Percentiles rank a stretch among this genome's conserved stretches.
phyloP scores from a whole-genome alignment of 2,888 invertebrate genomes.

The Folsomia candida region DNA sequence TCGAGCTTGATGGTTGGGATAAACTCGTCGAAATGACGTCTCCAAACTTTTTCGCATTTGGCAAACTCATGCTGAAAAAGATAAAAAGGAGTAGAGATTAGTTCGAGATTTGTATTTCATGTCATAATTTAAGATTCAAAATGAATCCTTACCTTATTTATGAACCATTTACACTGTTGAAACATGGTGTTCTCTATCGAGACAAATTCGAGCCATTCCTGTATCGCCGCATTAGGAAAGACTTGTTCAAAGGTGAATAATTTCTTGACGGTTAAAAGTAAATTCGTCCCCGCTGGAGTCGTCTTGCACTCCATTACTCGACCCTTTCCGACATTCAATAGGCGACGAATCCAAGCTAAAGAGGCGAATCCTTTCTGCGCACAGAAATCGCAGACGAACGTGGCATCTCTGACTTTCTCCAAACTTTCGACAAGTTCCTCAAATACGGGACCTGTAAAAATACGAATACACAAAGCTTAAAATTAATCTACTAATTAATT shows the following conservation, averaged over 20 bases:
- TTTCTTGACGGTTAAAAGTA: constrained; percentile 38
- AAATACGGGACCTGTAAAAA: constrained; percentile 21
- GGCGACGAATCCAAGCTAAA: constrained; percentile 40
- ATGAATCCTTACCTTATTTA: constrained; percentile 42
- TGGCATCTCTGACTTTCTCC: constrained; percentile 31
- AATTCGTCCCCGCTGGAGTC: constrained; percentile 19
- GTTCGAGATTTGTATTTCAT: not conserved
- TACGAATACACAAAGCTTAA: not conserved
- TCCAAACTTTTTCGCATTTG: constrained; percentile 46
- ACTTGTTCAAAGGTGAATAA: constrained; percentile 48
- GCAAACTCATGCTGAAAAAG: constrained; percentile 31
- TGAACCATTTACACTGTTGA: constrained; percentile 36
- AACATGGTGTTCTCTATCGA: constrained; percentile 42
- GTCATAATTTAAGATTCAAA: not conserved
- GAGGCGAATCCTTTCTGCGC: constrained; percentile 23
- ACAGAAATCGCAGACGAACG: constrained; percentile 45
- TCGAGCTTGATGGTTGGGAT: constrained; percentile 23
- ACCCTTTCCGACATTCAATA: constrained; percentile 37
- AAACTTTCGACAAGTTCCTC: constrained; percentile 25
- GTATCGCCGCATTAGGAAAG: constrained; percentile 29
- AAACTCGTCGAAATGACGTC: constrained; percentile 47
- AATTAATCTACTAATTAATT: not conserved
- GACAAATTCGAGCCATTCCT: constrained; percentile 44
- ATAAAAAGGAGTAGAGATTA: constrained; percentile 13
- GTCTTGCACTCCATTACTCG: constrained; percentile 26